Base-by-base conservation (phyloP, 1,140 invertebrate genomes). In the Tetragnatha versicolor region DNA sequence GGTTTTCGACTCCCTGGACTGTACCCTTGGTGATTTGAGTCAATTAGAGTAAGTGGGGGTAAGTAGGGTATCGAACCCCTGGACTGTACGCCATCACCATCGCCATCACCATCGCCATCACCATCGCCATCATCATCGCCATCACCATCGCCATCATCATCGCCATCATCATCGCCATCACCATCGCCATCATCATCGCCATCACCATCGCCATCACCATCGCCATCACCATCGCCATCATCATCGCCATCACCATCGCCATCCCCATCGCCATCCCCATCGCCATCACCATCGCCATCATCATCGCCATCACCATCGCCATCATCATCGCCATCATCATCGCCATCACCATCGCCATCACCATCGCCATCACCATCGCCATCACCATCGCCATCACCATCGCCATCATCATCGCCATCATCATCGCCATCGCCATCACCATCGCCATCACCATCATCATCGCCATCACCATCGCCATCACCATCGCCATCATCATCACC, bases 401-500 rank as follows among this genome's bases (percentile, higher is more conserved):
- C 65, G 22, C 9, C 20, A n/a, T 37, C 73, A 61, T 22, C 53
- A 69, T 45, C 79, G 69, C 49, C 77, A 80, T 31, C 76, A 37
- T 37, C 68, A 61, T 37, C 27, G 35, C 22, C 68, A 31, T 35
- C 77, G 31, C 49, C 68, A n/a, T 37, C 77, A 60, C 68, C 68
- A 49, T 49, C 79, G 33, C 49, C 76, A 53, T 80, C 79, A 55
- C 68, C 79, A 39, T 49, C 25, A 58, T 51, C 68, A 22, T 77
- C 77, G 35, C 68, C 77, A 37, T 60, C 79, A 66, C 66, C 76
- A 53, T 68, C 79, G 69, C 69, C 79, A 47, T 53, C 79, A 51
- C 31, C 79, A 70, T 53, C 73, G 47, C 47, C 79, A 79, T 80
- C 79, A 80, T 42, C 49, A 63, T 80, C 78, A 33, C 73, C 72